phyloP scores from a whole-genome alignment of 2,888 invertebrate species.

The Ennomos fuscantarius region DNA sequence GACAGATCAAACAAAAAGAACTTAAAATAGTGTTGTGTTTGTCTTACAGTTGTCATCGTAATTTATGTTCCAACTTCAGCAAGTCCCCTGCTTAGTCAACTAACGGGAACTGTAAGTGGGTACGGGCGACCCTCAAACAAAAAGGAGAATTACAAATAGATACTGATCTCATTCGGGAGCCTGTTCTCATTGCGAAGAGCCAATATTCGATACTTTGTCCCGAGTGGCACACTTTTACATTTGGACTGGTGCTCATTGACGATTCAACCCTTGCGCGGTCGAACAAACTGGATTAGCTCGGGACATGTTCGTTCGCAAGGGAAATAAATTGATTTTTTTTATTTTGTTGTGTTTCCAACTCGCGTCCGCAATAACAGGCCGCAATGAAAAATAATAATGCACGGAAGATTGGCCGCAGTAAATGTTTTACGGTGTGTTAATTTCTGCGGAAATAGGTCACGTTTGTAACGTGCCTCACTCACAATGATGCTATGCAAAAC shows the following conservation, averaged over 20 bases:
- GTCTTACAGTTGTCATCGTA: constrained; percentile 22
- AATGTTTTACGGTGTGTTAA: constrained; percentile 52
- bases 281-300: constrained; percentile 82
- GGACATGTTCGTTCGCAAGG: constrained; percentile 80
- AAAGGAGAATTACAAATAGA: constrained; percentile 64
- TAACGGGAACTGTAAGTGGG: constrained; percentile 31
- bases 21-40: constrained; percentile 12
- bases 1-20: not conserved
- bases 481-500: constrained; percentile 34
- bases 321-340: constrained; percentile 83
- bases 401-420: constrained; percentile 63
- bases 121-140: constrained; percentile 46
- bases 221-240: constrained; percentile 74
- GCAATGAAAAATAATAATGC: constrained; percentile 75
- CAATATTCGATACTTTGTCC: constrained; percentile 74
- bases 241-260: constrained; percentile 80
- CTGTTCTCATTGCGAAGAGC: constrained; percentile 70
- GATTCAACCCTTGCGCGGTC: constrained; percentile 83
- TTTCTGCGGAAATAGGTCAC: constrained; percentile 42
- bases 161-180: constrained; percentile 62
- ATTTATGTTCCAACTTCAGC: constrained; percentile 31
- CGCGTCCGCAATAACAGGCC: constrained; percentile 71
- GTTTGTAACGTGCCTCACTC: constrained; percentile 40
- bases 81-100: constrained; percentile 33
- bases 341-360: constrained; percentile 68